These are phyloP conservation scores for Drosophila atripex DNA, from an alignment of 2,888 invertebrate species.

Conservation along the genomic window DNA sequence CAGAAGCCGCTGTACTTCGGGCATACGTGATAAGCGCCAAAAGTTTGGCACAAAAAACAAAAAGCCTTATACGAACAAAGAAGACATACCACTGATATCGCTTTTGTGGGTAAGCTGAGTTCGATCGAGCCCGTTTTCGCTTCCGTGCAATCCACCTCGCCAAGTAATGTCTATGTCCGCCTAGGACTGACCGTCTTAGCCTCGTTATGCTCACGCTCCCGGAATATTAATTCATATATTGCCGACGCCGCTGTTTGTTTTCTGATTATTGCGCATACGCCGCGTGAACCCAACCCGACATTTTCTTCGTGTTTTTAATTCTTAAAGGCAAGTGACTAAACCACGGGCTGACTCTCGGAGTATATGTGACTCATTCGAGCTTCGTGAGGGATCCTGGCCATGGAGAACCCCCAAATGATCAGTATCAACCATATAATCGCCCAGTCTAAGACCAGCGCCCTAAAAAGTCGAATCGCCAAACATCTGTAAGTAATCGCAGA, in stretches of 20 bases:
- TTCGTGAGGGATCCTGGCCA: conserved; percentile 18
- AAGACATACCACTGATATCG: not conserved
- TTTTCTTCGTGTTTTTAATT: conserved; percentile 30
- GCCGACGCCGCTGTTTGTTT: conserved; percentile 8
- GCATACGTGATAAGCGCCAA: conserved; percentile 30
- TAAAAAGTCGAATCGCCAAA: conserved; percentile 16
- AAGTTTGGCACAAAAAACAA: conserved; percentile 5
- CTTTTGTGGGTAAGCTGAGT: conserved; percentile 6
- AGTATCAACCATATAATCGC: conserved; percentile 24
- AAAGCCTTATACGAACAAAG: conserved; percentile 18
- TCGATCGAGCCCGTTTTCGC: conserved; percentile 2
- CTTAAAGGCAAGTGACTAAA: conserved; percentile 2
- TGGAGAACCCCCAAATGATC: conserved; percentile 34
- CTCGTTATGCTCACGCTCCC: conserved; percentile 22
- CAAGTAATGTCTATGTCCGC: not conserved
- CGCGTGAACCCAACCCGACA: conserved; percentile 49
- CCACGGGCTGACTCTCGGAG: conserved; percentile 9
- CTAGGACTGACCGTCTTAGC: conserved; percentile 4
- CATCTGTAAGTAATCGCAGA: conserved; percentile 28
- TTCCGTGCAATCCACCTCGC: conserved; percentile 15
- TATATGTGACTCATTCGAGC: not conserved
- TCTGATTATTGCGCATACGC: conserved; percentile 55
- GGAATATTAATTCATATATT: conserved; percentile 26
- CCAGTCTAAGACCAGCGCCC: conserved; percentile 25
- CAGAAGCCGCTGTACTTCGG: not conserved